A percentile compares a stretch with the other conserved stretches of the same genome.
phyloP scores from a whole-genome alignment of 2,113 vertebrate species.

The Dipodomys ordii region DNA sequence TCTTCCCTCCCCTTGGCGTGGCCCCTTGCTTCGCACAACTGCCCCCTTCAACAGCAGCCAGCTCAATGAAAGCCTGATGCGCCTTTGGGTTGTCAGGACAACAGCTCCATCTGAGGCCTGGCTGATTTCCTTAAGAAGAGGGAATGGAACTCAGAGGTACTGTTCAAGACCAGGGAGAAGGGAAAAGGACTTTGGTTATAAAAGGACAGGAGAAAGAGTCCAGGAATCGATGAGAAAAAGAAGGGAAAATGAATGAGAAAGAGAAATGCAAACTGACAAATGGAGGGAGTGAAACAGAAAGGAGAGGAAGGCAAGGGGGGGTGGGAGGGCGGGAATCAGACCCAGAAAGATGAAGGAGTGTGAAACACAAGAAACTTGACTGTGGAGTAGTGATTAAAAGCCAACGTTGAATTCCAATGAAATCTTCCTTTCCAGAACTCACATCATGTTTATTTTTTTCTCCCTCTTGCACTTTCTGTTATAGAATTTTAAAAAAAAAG shows the following conservation, averaged over 20 bases:
- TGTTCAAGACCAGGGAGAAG: not conserved
- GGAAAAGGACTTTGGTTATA: not conserved
- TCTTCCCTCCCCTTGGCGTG: conserved; percentile 47
- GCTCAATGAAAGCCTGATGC: conserved; percentile 84
- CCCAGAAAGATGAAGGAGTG: not conserved
- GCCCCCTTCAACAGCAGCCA: conserved; percentile 81
- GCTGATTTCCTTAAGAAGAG: conserved; percentile 80
- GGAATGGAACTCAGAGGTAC: conserved; percentile 72
- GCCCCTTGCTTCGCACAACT: conserved; percentile 79
- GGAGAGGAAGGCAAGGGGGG: not conserved
- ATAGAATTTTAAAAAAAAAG: conserved; percentile 62
- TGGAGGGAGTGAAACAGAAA: not conserved
- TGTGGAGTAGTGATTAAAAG: conserved; percentile 59
- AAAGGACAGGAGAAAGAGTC: not conserved
- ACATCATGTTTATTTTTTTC: conserved; percentile 23
- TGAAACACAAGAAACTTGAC: conserved; percentile 67
- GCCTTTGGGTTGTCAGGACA: conserved; percentile 91
- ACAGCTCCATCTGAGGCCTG: conserved; percentile 90
- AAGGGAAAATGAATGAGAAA: not conserved
- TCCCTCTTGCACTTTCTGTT: conserved; percentile 64
- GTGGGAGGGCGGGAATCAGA: no score
- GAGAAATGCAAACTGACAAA: not conserved
- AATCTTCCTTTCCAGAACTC: conserved; percentile 60
- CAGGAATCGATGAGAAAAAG: not conserved
- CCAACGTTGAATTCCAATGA: conserved; percentile 64